A percentile compares a stretch with the other conserved stretches of the same genome.
Conservation (phyloP, 2,888 invertebrate genomes). For the Acrobasis suavella region DNA sequence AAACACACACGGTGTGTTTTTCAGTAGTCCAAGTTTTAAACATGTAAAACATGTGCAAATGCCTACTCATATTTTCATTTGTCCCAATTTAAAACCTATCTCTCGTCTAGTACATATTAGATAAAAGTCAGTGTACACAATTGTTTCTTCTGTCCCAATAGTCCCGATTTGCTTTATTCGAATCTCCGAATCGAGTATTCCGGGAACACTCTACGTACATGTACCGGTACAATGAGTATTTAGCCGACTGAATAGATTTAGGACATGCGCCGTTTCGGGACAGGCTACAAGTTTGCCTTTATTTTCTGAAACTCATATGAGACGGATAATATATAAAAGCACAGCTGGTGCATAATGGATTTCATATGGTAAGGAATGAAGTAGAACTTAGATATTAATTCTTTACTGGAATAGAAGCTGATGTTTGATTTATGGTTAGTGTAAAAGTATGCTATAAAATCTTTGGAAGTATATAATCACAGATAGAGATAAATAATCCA, state of each 20-base stretch:
- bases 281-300: not conserved
- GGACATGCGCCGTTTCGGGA: not conserved
- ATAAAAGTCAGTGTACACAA: not conserved
- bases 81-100: no score
- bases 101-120: not conserved
- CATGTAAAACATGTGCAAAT: no score
- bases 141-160: constrained; percentile 23
- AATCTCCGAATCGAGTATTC: not conserved
- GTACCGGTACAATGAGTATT: not conserved
- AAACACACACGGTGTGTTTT: no score
- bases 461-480: no score
- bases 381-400: not conserved
- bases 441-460: no score
- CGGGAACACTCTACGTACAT: not conserved
- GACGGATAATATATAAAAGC: not conserved
- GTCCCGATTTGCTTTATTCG: constrained; percentile 20
- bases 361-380: not conserved
- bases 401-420: not conserved
- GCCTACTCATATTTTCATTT: no score
- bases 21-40: no score
- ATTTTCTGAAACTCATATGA: not conserved
- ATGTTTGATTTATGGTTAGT: no score
- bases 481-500: no score
- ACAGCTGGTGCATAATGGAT: constrained; percentile 1
- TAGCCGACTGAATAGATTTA: not conserved